Conservation (phyloP, 1,140 invertebrate genomes). For the Hetaerina americana region DNA sequence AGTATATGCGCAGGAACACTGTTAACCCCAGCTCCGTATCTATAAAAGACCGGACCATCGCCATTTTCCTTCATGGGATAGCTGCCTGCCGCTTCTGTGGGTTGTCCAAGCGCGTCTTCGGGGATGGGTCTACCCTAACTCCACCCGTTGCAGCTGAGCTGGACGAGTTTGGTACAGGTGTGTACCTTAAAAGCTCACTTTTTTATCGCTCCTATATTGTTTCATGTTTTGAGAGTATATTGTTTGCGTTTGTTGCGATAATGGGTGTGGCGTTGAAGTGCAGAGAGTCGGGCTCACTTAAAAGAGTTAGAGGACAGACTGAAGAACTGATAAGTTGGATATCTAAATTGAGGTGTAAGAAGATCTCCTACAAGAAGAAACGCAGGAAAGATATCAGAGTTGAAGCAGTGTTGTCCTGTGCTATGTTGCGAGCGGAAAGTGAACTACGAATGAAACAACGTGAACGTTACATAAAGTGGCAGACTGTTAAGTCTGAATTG, state of each 20-base stretch:
- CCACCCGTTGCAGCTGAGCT: background rate
- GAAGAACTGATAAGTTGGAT: constrained; percentile 33
- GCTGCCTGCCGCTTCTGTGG: background rate
- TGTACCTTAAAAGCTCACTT: constrained; percentile 1
- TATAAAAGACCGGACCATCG: background rate
- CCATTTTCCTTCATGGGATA: background rate
- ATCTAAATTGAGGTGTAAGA: constrained; percentile 29
- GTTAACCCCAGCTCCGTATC: background rate
- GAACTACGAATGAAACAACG: constrained; percentile 31
- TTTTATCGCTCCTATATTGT: background rate
- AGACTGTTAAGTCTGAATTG: constrained; percentile 24
- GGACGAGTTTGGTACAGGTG: constrained; percentile 3
- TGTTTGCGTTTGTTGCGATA: background rate
- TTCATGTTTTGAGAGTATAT: background rate
- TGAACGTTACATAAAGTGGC: constrained; percentile 27
- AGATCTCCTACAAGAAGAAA: constrained; percentile 24
- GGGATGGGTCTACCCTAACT: constrained; percentile 1
- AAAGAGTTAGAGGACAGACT: constrained; percentile 20
- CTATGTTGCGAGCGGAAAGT: constrained; percentile 27
- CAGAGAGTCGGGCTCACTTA: background rate
- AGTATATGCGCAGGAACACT: background rate
- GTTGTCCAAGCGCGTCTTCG: background rate
- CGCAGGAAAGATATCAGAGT: constrained; percentile 29
- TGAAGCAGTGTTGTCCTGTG: constrained; percentile 30
- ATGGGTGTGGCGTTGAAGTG: constrained; percentile 13